Conservation (phyloP, 1,140 invertebrate species). For the Samia ricini region DNA sequence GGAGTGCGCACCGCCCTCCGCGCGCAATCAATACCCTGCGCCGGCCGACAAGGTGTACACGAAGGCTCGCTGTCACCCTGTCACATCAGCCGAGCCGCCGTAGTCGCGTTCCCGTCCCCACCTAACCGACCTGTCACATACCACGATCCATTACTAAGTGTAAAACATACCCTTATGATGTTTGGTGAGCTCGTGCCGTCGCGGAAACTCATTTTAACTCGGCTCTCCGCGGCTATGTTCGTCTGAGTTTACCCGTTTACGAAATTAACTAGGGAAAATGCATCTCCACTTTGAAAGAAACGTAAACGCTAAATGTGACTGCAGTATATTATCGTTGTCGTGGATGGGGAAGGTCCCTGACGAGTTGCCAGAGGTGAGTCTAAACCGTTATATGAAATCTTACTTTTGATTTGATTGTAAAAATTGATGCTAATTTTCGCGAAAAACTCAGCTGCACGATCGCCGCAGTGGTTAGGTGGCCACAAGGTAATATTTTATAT, state of each 20-base stretch:
- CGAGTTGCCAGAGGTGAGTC: conserved; percentile 91
- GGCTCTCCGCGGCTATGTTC: conserved; percentile 15
- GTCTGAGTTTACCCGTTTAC: conserved; percentile 25
- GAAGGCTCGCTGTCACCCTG: conserved; percentile 57
- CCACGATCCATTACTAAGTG: conserved; percentile 31
- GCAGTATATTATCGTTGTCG: conserved; percentile 94
- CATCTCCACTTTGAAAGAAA: conserved; percentile 96
- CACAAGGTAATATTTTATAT: conserved; percentile 7
- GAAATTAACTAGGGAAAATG: conserved; percentile 77
- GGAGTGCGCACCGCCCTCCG: conserved; percentile 30
- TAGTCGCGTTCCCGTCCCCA: conserved; percentile 38
- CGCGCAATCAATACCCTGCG: conserved; percentile 70
- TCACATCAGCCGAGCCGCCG: conserved; percentile 47
- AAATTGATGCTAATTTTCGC: not conserved
- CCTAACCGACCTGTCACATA: conserved; percentile 23
- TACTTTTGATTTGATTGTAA: not conserved
- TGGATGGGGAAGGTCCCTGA: conserved; percentile 99
- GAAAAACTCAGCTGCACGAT: conserved; percentile 8
- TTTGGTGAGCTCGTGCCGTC: conserved; percentile 5
- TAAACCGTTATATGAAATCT: not conserved
- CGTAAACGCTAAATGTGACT: conserved; percentile 95
- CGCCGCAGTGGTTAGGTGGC: not conserved
- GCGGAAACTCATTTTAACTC: conserved; percentile 9
- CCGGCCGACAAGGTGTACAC: conserved; percentile 32
- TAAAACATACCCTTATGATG: conserved; percentile 5